A percentile compares a stretch with the other conserved stretches of the same genome.
Evolutionary conservation across 2,888 invertebrate genomes (phyloP).

Genomic region (Byasa hedistus): DNA sequence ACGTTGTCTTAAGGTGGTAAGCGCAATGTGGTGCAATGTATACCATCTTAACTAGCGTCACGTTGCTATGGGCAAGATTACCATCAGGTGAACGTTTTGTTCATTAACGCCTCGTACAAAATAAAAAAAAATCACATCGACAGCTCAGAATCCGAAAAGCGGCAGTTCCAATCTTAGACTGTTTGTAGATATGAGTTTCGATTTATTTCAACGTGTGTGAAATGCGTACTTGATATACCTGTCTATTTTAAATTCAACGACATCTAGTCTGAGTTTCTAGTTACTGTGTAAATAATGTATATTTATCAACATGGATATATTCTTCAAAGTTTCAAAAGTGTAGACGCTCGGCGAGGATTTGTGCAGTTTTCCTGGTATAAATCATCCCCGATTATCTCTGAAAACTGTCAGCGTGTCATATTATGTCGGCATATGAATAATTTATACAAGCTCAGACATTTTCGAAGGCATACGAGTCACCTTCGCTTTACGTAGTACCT

Average conservation of each 20-base stretch:
- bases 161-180: too few relatives aligned
- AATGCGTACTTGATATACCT: neutral
- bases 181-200: too few relatives aligned
- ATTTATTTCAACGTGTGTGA: too few relatives aligned
- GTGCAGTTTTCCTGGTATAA: constrained; percentile 28
- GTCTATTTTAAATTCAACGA: neutral
- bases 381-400: constrained; percentile 33
- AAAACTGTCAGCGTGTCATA: constrained; percentile 31
- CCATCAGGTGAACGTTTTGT: too few relatives aligned
- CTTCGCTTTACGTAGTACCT: neutral
- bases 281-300: constrained; percentile 1
- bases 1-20: too few relatives aligned
- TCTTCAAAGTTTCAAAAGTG: constrained; percentile 23
- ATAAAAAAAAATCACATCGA: too few relatives aligned
- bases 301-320: constrained; percentile 16
- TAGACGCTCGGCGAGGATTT: constrained; percentile 16
- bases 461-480: constrained; percentile 5
- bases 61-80: too few relatives aligned
- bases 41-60: too few relatives aligned
- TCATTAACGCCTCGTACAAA: too few relatives aligned
- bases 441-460: constrained; percentile 30
- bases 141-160: too few relatives aligned
- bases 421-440: constrained; percentile 31
- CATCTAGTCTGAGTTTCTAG: neutral
- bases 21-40: too few relatives aligned